These are phyloP conservation scores for Embidobia sp. DNA, from an alignment of 2,888 invertebrate genomes.

Conservation along the genomic window DNA sequence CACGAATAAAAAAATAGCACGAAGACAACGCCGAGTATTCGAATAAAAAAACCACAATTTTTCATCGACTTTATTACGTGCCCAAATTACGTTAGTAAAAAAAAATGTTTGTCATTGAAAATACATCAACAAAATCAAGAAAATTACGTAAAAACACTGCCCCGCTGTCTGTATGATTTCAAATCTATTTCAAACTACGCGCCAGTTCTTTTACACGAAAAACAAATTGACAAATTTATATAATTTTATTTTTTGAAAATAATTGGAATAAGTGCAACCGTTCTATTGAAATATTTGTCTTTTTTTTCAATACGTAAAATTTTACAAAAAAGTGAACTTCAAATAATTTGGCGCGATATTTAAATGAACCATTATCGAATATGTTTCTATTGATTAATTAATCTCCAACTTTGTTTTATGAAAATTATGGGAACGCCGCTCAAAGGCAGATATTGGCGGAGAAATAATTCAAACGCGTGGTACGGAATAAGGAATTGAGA, in stretches of 20 bases:
- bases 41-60: constrained; percentile 29
- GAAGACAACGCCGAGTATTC: constrained; percentile 15
- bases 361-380: no score
- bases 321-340: no score
- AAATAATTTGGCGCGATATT: constrained; percentile 1
- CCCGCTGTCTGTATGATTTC: no score
- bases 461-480: constrained; percentile 41
- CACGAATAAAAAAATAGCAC: constrained; percentile 2
- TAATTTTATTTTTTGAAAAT: no score
- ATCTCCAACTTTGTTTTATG: neutral
- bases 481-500: constrained; percentile 37
- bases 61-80: constrained; percentile 21
- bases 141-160: constrained; percentile 15
- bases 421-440: constrained; percentile 3
- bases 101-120: constrained; percentile 25
- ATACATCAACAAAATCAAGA: constrained; percentile 21
- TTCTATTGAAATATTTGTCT: no score
- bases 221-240: no score
- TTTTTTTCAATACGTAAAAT: no score
- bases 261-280: no score
- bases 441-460: constrained; percentile 26
- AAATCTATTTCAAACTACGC: constrained; percentile 1
- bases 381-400: neutral
- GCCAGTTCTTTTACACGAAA: constrained; percentile 3
- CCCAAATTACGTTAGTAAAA: constrained; percentile 19